Evolutionary conservation across 2,113 vertebrate genomes (phyloP).

Genomic region (Corydoras maculifer): DNA sequence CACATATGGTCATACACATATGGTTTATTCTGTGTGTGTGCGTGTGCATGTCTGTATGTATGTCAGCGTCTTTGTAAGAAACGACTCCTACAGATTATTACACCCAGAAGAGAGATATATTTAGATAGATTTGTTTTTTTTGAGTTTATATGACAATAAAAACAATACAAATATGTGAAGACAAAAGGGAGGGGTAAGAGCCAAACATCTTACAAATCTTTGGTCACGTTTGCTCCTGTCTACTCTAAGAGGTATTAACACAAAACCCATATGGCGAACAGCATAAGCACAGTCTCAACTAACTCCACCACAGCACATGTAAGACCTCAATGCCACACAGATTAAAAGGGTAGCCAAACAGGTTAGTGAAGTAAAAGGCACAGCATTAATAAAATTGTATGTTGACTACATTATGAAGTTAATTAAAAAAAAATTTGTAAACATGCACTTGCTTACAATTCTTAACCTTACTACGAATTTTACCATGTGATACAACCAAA

Average conservation of each 20-base stretch:
- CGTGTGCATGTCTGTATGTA: too few relatives aligned
- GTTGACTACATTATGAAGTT: conserved; percentile 5
- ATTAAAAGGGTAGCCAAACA: conserved; percentile 12
- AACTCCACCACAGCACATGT: conserved; percentile 3
- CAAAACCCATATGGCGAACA: conserved; percentile 50
- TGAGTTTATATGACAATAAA: too few relatives aligned
- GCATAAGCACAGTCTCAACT: conserved; percentile 20
- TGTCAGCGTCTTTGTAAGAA: too few relatives aligned
- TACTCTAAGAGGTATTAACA: conserved; percentile 57
- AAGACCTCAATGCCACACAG: conserved; percentile 6
- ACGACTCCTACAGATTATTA: too few relatives aligned
- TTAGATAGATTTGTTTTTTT: too few relatives aligned
- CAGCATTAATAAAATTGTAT: conserved; percentile 2
- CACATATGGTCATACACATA: too few relatives aligned
- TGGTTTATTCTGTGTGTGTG: too few relatives aligned
- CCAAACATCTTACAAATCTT: neutral
- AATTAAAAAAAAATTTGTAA: neutral
- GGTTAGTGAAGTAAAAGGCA: conserved; percentile 22
- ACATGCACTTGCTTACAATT: neutral
- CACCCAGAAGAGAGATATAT: too few relatives aligned
- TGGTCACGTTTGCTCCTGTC: conserved; percentile 55
- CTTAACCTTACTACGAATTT: neutral
- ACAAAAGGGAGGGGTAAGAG: neutral
- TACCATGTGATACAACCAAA: too few relatives aligned
- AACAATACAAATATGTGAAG: too few relatives aligned